Percentiles rank a stretch among this genome's conserved stretches.
Conservation (phyloP, 2,888 invertebrate genomes). For the Leptothorax acervorum region DNA sequence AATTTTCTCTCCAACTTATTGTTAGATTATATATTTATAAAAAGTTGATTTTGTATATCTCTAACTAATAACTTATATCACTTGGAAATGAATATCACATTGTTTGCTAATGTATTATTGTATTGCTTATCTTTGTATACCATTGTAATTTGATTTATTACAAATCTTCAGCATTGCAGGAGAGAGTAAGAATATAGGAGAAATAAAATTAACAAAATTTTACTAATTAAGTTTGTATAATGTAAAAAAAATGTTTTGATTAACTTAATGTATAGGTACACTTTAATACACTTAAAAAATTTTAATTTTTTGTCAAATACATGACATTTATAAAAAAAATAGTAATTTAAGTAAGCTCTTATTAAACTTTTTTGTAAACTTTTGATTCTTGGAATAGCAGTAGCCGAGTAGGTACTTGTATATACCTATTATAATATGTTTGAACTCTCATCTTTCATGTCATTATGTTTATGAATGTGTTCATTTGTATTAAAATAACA, state of each 20-base stretch:
- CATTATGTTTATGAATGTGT: background rate
- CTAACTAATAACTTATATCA: no score
- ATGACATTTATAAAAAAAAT: background rate
- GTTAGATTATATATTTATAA: no score
- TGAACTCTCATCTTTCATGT: background rate
- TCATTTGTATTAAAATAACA: slow-evolving; percentile 47
- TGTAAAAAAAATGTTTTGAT: background rate
- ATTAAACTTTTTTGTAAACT: background rate
- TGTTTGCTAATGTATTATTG: no score
- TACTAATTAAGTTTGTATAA: background rate
- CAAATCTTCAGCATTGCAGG: background rate
- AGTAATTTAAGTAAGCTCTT: background rate
- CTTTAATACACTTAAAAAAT: background rate
- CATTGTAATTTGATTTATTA: background rate
- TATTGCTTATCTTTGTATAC: background rate
- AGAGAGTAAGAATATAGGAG: background rate
- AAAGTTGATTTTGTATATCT: no score
- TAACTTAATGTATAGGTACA: background rate
- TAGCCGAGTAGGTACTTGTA: no score
- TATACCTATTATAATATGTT: background rate
- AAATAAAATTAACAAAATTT: background rate
- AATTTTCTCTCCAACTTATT: no score
- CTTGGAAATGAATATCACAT: no score
- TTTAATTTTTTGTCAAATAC: background rate
- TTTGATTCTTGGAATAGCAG: background rate